phyloP scores from a whole-genome alignment of 2,797 vertebrate genomes.

The Enteromius argenteus region DNA sequence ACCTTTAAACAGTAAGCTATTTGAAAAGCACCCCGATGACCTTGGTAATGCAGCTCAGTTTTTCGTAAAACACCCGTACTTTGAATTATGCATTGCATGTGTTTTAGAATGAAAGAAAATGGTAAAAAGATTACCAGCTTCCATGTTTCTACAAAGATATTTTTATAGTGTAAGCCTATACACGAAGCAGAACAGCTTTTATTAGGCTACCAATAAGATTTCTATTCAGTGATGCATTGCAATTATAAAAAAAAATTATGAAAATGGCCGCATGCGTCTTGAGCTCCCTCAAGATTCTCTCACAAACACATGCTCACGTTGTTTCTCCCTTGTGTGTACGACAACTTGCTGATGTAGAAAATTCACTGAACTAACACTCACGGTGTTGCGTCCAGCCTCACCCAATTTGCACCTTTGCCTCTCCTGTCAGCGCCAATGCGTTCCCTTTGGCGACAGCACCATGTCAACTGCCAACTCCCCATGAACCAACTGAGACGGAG shows the following conservation, averaged over 20 bases:
- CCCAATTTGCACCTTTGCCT: constrained; percentile 82
- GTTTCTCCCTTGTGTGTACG: constrained; percentile 64
- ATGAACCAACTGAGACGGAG: constrained; percentile 48
- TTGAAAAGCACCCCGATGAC: no score
- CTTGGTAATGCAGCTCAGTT: neutral
- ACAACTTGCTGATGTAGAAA: constrained; percentile 67
- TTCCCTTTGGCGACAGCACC: constrained; percentile 72
- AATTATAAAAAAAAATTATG: neutral
- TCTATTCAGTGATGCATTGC: no score
- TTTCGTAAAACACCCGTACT: neutral
- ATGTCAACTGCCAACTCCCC: constrained; percentile 75
- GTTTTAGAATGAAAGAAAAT: neutral
- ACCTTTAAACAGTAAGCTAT: no score
- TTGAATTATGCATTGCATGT: neutral
- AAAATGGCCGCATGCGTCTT: neutral
- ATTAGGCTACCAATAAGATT: no score
- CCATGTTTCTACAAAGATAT: neutral
- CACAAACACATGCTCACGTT: neutral
- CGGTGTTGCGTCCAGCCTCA: constrained; percentile 77
- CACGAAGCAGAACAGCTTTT: neutral
- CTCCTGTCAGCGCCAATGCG: constrained; percentile 72
- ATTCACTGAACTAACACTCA: constrained; percentile 69
- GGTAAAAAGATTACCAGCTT: neutral
- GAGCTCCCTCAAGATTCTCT: neutral
- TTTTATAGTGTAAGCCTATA: neutral